Evolutionary conservation across 2,888 invertebrate genomes (phyloP), one percentile per base, ranked within the genome.

Genomic region (Drosophila rubida): DNA sequence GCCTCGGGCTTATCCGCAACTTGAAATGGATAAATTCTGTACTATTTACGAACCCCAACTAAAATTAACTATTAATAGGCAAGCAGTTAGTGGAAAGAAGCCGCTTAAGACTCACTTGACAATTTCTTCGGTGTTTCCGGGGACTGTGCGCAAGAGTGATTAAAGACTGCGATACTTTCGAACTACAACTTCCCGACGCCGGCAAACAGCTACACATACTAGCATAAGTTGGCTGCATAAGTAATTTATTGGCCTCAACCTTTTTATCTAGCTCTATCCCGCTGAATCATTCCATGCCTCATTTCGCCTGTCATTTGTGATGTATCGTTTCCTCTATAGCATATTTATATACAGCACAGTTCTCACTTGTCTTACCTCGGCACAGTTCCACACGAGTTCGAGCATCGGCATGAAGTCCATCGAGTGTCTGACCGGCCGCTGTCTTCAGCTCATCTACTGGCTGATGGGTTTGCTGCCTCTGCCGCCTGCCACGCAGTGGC

Each of bases 1-100:
- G 80, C 80, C 57, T 54, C n/a, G 25, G 75, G 86, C 62, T 50
- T 58, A 71, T 64, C 22, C 39, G 39, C 67, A 71, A 65, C 51
- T 66, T 67, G 46, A 72, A 71, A 75, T 57, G 60, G 66, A 62
- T 65, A 65, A 77, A 77, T 61, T 68, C 46, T 49, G 41, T 45
- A 55, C 39, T 46, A 44, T 37, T 55, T 42, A 57, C 45, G 37
- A 14, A 49, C 23, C 5, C 41, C 42, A 46, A 61, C 51, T 55
- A 19, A 41, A 45, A 37, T 35, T 42, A 63, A 57, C 54, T 44
- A 67, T 62, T 57, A 48, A 62, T 54, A 45, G 45, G 45, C 46
- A 37, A 39, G 14, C 1, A 59, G 13, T 59, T 50, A n/a, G n/a
- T 13, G 7, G 23, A 41, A 13, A 16, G 13, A 1, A 50, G 19